Evolutionary conservation across 1,140 invertebrate species (phyloP).

Genomic region (Lordiphosa collinella): DNA sequence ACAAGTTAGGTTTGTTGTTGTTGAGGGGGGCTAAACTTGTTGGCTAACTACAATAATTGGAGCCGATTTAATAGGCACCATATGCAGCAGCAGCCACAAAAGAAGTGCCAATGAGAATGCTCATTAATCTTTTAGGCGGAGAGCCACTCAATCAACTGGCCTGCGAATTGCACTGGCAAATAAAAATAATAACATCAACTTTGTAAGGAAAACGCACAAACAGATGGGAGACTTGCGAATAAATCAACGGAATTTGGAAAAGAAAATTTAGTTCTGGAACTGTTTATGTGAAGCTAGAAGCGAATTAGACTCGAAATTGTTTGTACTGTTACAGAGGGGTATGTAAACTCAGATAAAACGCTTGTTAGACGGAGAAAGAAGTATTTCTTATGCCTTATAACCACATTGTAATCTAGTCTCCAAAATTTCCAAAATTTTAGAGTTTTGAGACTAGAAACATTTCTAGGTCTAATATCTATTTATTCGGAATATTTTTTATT

Average conservation of each 20-base stretch:
- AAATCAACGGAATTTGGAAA: conserved; percentile 3
- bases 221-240: neutral
- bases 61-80: conserved; percentile 22
- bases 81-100: conserved; percentile 22
- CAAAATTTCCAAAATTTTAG: no score
- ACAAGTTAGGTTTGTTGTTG: conserved; percentile 29
- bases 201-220: neutral
- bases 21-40: conserved; percentile 13
- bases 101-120: conserved; percentile 19
- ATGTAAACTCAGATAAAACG: no score
- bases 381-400: no score
- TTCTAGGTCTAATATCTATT: no score
- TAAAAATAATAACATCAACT: conserved; percentile 9
- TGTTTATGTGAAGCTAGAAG: no score
- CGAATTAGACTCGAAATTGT: no score
- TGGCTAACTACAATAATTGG: conserved; percentile 41
- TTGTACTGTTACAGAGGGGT: no score
- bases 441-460: no score
- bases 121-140: conserved; percentile 37
- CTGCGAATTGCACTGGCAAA: conserved; percentile 24
- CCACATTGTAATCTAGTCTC: no score
- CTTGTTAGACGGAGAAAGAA: no score
- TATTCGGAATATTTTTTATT: no score
- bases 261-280: no score
- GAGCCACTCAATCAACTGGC: conserved; percentile 42